Percentiles rank a stretch among this genome's conserved stretches.
These are phyloP conservation scores for Drosophila trapezifrons DNA, from an alignment of 1,140 invertebrate genomes.

Conservation along the genomic window DNA sequence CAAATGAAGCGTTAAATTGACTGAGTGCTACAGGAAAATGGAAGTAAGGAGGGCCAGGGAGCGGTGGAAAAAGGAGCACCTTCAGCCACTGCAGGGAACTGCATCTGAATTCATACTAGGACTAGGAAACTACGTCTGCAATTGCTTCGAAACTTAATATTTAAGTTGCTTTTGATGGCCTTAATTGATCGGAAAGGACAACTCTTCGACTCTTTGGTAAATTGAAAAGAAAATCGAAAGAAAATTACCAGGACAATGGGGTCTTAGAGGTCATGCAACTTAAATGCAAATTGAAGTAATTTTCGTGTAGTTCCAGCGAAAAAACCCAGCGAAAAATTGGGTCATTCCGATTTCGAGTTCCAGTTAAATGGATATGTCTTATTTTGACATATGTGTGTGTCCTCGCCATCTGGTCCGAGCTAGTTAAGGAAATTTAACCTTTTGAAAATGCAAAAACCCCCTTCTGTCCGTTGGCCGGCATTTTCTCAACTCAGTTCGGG, in stretches of 20 bases:
- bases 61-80: constrained; percentile 4
- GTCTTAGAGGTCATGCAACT: background rate
- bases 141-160: constrained; percentile 14
- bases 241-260: background rate
- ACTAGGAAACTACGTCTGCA: constrained; percentile 16
- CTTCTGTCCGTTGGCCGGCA: background rate
- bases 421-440: background rate
- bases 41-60: too few relatives aligned
- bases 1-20: constrained; percentile 78
- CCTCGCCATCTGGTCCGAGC: background rate
- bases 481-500: constrained; percentile 1
- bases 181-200: constrained; percentile 27
- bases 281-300: constrained; percentile 8
- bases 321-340: too few relatives aligned
- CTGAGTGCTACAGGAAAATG: constrained; percentile 30
- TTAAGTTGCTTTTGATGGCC: constrained; percentile 19
- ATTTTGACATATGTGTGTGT: constrained; percentile 9
- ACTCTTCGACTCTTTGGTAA: too few relatives aligned
- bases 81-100: constrained; percentile 44
- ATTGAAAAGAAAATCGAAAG: constrained; percentile 2
- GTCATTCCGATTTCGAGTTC: background rate
- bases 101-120: constrained; percentile 31
- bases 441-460: constrained; percentile 1
- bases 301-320: background rate
- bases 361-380: background rate